phyloP scores from a whole-genome alignment of 2,797 vertebrate genomes.

The Phyllotis vaccarum region DNA sequence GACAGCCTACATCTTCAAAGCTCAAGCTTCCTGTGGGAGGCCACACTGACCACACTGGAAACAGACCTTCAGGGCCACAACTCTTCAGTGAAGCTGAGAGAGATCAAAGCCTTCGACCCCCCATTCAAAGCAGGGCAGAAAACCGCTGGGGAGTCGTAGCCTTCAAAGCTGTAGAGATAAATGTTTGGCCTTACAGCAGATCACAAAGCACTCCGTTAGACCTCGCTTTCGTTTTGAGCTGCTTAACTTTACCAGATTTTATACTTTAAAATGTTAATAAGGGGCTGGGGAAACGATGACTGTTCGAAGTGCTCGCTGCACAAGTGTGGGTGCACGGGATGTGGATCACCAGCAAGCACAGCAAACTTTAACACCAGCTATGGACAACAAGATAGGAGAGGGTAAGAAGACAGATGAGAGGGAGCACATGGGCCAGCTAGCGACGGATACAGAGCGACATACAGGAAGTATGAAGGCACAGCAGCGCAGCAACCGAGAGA shows the following conservation, averaged over 20 bases:
- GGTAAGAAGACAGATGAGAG: neutral
- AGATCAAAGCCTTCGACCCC: neutral
- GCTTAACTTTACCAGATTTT: neutral
- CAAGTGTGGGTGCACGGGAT: neutral
- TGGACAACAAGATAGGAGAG: too few relatives aligned
- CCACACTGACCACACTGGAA: neutral
- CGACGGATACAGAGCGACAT: too few relatives aligned
- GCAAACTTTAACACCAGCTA: neutral
- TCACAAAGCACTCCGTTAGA: neutral
- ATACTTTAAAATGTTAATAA: neutral
- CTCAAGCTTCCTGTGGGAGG: neutral
- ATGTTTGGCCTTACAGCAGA: neutral
- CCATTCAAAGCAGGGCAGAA: neutral
- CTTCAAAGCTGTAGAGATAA: neutral
- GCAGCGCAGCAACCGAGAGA: neutral
- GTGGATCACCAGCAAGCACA: neutral
- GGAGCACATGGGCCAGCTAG: neutral
- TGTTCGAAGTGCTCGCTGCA: neutral
- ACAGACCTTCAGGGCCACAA: neutral
- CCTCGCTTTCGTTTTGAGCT: neutral
- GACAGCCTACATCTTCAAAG: neutral
- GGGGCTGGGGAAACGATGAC: too few relatives aligned
- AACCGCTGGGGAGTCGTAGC: neutral
- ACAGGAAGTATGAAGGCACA: too few relatives aligned
- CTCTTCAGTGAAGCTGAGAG: neutral